Percentiles rank a stretch among this genome's conserved stretches.
Conservation (phyloP, 2,888 invertebrate species). For the Pteria penguin region DNA sequence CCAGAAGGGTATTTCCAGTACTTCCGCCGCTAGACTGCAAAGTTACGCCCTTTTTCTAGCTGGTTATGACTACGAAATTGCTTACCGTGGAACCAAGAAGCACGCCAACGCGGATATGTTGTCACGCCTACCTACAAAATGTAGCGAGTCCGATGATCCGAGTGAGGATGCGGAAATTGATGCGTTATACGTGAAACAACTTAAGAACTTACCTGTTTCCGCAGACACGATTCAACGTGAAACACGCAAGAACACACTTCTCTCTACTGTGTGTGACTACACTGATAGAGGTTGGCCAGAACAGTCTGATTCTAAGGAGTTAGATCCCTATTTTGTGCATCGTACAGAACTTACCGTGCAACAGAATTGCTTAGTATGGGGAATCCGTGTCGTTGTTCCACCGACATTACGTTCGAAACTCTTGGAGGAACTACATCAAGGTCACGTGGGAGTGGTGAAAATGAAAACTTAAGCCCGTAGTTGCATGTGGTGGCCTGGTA, state of each 20-base stretch:
- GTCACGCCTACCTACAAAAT: conserved; percentile 55
- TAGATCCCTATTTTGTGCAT: conserved; percentile 25
- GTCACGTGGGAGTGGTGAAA: conserved; percentile 64
- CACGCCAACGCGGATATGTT: conserved; percentile 74
- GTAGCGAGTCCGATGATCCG: not conserved
- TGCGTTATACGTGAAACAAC: not conserved
- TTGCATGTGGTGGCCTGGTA: conserved; percentile 66
- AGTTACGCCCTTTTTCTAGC: conserved; percentile 66
- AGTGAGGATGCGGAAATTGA: not conserved
- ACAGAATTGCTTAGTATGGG: too few species aligned
- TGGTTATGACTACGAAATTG: conserved; percentile 72
- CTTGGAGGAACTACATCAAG: conserved; percentile 58
- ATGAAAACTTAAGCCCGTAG: conserved; percentile 68
- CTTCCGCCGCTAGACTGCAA: conserved; percentile 64
- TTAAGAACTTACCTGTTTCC: conserved; percentile 17
- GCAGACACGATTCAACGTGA: conserved; percentile 19
- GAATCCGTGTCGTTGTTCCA: too few species aligned
- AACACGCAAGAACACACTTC: conserved; percentile 8
- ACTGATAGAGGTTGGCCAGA: conserved; percentile 25
- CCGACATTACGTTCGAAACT: conserved; percentile 45
- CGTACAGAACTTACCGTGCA: conserved; percentile 1
- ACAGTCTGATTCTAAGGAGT: conserved; percentile 15
- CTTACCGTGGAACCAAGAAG: conserved; percentile 66
- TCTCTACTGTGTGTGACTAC: conserved; percentile 17
- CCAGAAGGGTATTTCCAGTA: conserved; percentile 60